These are phyloP conservation scores for Drosophila arawakana DNA, from an alignment of 1,140 invertebrate species.

Conservation along the genomic window DNA sequence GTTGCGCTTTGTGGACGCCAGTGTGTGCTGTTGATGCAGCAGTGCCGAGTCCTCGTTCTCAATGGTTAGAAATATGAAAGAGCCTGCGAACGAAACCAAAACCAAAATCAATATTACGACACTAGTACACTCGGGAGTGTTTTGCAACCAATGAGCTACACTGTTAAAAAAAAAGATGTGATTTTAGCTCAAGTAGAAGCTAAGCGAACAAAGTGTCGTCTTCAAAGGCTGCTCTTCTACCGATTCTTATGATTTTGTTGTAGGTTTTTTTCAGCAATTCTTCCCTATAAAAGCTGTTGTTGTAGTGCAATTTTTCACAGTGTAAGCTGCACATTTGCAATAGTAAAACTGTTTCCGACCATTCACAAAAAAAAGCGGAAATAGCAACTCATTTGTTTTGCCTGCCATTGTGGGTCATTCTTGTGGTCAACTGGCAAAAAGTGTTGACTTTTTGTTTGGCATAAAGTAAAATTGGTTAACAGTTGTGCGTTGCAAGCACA, in stretches of 20 bases:
- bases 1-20: constrained; percentile 87
- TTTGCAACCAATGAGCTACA: neutral
- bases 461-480: constrained; percentile 8
- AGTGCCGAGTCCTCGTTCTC: constrained; percentile 90
- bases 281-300: no score
- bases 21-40: constrained; percentile 88
- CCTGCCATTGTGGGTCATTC: constrained; percentile 11
- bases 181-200: neutral
- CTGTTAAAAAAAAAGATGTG: neutral
- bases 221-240: no score
- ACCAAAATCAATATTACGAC: constrained; percentile 19
- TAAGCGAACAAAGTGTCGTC: neutral
- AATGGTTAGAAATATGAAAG: constrained; percentile 96
- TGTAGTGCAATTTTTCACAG: no score
- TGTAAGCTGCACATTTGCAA: no score
- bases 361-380: neutral
- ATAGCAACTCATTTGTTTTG: constrained; percentile 43
- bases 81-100: constrained; percentile 86
- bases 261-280: no score
- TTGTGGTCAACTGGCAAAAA: constrained; percentile 13
- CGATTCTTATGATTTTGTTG: no score
- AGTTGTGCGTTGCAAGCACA: constrained; percentile 5
- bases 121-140: constrained; percentile 7
- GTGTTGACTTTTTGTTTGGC: no score
- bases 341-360: no score